These are phyloP conservation scores for Xestia sexstrigata DNA, from an alignment of 2,888 invertebrate species.

Conservation along the genomic window DNA sequence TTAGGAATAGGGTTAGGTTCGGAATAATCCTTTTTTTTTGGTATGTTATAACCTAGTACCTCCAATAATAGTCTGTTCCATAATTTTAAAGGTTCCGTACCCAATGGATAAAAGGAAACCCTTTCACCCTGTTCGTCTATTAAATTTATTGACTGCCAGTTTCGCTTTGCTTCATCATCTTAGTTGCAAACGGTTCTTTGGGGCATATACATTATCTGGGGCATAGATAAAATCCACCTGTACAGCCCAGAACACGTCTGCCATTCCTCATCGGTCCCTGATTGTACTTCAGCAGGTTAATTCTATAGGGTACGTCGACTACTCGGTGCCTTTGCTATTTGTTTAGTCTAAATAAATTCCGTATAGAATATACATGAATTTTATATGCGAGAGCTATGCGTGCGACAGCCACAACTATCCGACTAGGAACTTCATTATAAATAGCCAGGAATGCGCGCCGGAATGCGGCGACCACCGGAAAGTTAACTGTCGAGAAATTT, in stretches of 20 bases:
- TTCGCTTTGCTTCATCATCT: neutral
- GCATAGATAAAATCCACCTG: neutral
- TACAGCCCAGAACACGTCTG: neutral
- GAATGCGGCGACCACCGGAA: conserved; percentile 64
- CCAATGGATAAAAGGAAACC: neutral
- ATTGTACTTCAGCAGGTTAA: neutral
- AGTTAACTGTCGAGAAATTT: conserved; percentile 64
- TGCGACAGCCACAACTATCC: conserved; percentile 69
- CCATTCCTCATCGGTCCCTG: neutral
- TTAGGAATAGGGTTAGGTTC: no score
- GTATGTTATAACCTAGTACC: neutral
- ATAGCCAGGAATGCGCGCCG: conserved; percentile 75
- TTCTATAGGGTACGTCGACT: neutral
- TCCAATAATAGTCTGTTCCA: neutral
- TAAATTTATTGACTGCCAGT: neutral
- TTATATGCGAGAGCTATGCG: conserved; percentile 68
- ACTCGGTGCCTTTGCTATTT: neutral
- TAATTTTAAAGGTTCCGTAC: neutral
- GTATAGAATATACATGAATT: conserved; percentile 48
- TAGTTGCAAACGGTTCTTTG: neutral
- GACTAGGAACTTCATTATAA: conserved; percentile 72
- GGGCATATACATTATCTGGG: no score
- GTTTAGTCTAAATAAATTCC: conserved; percentile 42
- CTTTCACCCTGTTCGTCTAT: neutral
- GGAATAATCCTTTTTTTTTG: no score